Percentiles rank a stretch among this genome's conserved stretches.
Evolutionary conservation across 1,140 invertebrate genomes (phyloP).

Genomic region (Drosophila pruinosa): DNA sequence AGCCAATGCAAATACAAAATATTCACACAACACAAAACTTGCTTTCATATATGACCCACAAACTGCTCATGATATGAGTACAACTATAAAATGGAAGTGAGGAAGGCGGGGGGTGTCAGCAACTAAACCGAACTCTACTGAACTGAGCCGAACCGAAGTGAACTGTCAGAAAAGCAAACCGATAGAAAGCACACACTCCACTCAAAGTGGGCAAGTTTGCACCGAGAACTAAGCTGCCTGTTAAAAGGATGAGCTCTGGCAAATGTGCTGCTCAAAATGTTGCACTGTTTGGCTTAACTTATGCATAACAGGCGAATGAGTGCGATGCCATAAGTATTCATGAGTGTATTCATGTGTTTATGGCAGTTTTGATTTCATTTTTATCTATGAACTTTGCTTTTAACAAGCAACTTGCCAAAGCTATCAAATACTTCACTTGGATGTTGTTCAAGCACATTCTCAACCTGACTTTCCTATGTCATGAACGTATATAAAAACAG

Average conservation of each 20-base stretch:
- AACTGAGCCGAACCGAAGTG: background rate
- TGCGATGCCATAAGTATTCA: background rate
- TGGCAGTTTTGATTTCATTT: background rate
- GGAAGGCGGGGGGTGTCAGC: background rate
- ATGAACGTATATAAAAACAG: no score
- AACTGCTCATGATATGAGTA: slow-evolving; percentile 6
- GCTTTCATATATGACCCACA: slow-evolving; percentile 56
- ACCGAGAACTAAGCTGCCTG: slow-evolving; percentile 23
- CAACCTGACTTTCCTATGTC: background rate
- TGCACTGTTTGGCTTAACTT: slow-evolving; percentile 10
- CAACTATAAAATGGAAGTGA: background rate
- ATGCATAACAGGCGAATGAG: background rate
- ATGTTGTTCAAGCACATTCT: no score
- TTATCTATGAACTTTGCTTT: background rate
- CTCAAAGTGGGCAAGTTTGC: slow-evolving; percentile 12
- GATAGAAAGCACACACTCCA: slow-evolving; percentile 24
- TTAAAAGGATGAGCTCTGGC: slow-evolving; percentile 27
- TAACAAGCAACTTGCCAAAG: background rate
- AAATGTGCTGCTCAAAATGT: slow-evolving; percentile 13
- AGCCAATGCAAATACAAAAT: slow-evolving; percentile 29
- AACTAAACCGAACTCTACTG: background rate
- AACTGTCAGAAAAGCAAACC: slow-evolving; percentile 16
- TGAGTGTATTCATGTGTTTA: slow-evolving; percentile 3
- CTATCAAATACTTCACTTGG: background rate
- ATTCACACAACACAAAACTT: slow-evolving; percentile 10